Conservation (phyloP, 1,140 invertebrate species). For the Drosophila tani region DNA sequence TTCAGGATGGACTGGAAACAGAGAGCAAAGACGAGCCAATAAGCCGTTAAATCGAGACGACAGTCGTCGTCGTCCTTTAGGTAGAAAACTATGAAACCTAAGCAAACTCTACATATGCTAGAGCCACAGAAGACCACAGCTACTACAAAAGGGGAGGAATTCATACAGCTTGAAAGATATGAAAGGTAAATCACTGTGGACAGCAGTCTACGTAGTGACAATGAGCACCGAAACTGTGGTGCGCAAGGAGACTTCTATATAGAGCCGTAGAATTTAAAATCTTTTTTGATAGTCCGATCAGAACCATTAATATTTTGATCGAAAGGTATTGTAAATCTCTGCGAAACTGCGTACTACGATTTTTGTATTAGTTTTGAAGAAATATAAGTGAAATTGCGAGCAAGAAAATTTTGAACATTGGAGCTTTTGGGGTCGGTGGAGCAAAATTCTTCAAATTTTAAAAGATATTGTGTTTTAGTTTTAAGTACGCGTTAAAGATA, state of each 20-base stretch:
- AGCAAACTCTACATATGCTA: neutral
- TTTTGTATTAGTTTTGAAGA: no score
- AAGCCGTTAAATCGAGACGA: constrained; percentile 37
- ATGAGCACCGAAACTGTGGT: no score
- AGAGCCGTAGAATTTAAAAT: neutral
- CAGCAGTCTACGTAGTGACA: no score
- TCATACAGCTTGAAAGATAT: neutral
- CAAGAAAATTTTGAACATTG: no score
- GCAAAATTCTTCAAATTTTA: no score
- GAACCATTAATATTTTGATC: neutral
- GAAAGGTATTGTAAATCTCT: neutral
- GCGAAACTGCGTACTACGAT: no score
- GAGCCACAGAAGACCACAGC: neutral
- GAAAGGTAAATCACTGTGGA: no score
- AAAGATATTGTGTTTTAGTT: no score
- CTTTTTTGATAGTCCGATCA: neutral
- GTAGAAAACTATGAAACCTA: constrained; percentile 4
- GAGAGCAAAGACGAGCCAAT: constrained; percentile 9
- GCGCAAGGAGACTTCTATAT: no score
- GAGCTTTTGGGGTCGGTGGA: no score
- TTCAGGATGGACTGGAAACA: constrained; percentile 8
- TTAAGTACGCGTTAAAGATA: no score
- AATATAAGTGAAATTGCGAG: no score
- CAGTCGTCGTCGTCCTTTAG: constrained; percentile 15
- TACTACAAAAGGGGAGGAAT: neutral